phyloP scores from a whole-genome alignment of 1,140 invertebrate genomes.

The Bombus fervidus region DNA sequence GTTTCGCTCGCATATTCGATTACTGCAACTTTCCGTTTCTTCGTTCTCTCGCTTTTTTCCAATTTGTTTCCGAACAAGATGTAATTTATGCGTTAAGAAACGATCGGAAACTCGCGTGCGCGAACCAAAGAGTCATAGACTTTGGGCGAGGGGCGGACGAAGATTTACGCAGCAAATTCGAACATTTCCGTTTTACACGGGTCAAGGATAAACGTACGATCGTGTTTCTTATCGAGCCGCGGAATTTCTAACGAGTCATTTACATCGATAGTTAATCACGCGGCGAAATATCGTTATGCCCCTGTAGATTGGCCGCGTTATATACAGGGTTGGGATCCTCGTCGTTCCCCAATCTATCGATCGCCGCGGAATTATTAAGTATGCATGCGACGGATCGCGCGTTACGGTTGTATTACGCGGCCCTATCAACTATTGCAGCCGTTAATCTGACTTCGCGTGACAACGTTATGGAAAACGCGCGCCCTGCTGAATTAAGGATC shows the following conservation, averaged over 20 bases:
- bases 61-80: not conserved
- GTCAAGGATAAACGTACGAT: not conserved
- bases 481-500: slow-evolving; percentile 43
- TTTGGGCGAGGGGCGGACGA: no score
- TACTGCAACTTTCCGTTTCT: not conserved
- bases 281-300: slow-evolving; percentile 58
- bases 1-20: not conserved
- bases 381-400: slow-evolving; percentile 66
- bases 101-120: not conserved
- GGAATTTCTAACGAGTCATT: slow-evolving; percentile 60
- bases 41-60: no score
- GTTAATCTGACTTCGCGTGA: slow-evolving; percentile 58
- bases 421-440: slow-evolving; percentile 51
- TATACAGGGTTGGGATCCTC: slow-evolving; percentile 34
- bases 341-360: slow-evolving; percentile 47
- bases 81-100: not conserved
- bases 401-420: slow-evolving; percentile 64
- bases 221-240: slow-evolving; percentile 45
- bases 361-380: slow-evolving; percentile 65
- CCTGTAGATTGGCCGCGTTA: slow-evolving; percentile 62
- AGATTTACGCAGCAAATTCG: no score
- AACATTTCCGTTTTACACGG: not conserved
- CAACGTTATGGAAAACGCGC: slow-evolving; percentile 53
- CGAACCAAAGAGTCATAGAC: not conserved
- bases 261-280: slow-evolving; percentile 57